These are phyloP conservation scores for Endomychus coccineus DNA, from an alignment of 2,888 invertebrate genomes.

Conservation along the genomic window DNA sequence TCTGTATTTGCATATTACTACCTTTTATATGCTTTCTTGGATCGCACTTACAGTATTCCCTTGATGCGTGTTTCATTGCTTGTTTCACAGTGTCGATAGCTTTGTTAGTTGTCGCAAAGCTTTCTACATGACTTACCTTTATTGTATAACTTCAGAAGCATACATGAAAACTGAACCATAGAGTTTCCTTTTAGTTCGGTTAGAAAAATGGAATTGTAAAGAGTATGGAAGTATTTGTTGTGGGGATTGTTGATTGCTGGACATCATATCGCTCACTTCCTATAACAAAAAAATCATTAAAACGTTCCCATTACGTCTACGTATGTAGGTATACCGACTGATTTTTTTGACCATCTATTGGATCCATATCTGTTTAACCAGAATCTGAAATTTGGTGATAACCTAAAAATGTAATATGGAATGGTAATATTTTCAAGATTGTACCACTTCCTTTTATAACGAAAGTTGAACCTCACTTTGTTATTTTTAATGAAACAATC, in stretches of 20 bases:
- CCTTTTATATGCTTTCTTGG: constrained; percentile 56
- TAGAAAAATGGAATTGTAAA: constrained; percentile 72
- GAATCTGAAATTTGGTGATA: too few species aligned
- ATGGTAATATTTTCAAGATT: too few species aligned
- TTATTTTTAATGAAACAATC: too few species aligned
- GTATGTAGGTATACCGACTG: too few species aligned
- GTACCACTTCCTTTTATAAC: too few species aligned
- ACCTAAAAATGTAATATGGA: too few species aligned
- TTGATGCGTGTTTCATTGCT: constrained; percentile 60
- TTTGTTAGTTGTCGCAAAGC: constrained; percentile 58
- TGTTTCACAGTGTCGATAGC: constrained; percentile 59
- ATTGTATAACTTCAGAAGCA: constrained; percentile 68
- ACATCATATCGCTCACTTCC: constrained; percentile 60
- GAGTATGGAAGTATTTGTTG: constrained; percentile 75
- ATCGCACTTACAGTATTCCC: constrained; percentile 69
- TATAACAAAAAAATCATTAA: too few species aligned
- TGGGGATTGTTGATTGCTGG: constrained; percentile 67
- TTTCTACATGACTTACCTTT: constrained; percentile 67
- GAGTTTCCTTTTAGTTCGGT: constrained; percentile 82
- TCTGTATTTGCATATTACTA: constrained; percentile 26
- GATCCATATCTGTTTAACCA: too few species aligned
- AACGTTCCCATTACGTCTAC: too few species aligned
- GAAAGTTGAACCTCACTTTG: too few species aligned
- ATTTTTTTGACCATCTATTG: too few species aligned
- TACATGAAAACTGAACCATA: constrained; percentile 87